Evolutionary conservation across 2,113 vertebrate genomes (phyloP), one percentile per base, ranked within the genome.

Genomic region (Motacilla alba): DNA sequence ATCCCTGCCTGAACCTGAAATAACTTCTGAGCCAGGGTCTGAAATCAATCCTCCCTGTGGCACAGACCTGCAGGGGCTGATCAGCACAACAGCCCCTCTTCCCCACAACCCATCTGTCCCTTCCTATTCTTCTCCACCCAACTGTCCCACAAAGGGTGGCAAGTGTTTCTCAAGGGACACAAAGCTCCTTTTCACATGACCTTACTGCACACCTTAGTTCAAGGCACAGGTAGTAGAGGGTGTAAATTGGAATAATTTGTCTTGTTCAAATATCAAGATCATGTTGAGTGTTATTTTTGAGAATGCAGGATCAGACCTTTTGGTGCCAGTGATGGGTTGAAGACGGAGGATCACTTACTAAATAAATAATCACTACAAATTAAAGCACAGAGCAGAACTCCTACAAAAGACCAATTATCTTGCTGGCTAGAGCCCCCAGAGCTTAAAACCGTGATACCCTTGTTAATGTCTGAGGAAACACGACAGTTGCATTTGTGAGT

Each of bases 391-490:
- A 53, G n/a, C 49, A 84, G 49, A 75, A 72, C 46, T 79, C 35
- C n/a, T 43, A 60, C 18, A 73, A 60, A 92, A 94, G 47, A 81
- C 66, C 52, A 75, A 92, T 92, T 90, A 87, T 87, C 77, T 90
- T 74, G 67, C 53, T 44, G 41, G 74, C 59, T 89, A 33, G 6
- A 79, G 52, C 13, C 21, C 58, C 80, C 4, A 4, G 21, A 43
- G 85, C 67, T 88, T 83, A 67, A 80, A 93, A 77, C 87, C 63
- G 37, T 83, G 92, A 88, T 59, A 30, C 14, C 43, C 56, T 68
- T 82, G 69, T 91, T 94, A 87, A 56, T 15, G 31, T 31, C 85
- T 76, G 73, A 81, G 41, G 91, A 91, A 95, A 67, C 47, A 27
- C 0, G 0, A 77, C 63, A 17, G 31, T 41, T 67, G 59, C 21